phyloP scores from a whole-genome alignment of 2,113 vertebrate species.

The Misgurnus anguillicaudatus region DNA sequence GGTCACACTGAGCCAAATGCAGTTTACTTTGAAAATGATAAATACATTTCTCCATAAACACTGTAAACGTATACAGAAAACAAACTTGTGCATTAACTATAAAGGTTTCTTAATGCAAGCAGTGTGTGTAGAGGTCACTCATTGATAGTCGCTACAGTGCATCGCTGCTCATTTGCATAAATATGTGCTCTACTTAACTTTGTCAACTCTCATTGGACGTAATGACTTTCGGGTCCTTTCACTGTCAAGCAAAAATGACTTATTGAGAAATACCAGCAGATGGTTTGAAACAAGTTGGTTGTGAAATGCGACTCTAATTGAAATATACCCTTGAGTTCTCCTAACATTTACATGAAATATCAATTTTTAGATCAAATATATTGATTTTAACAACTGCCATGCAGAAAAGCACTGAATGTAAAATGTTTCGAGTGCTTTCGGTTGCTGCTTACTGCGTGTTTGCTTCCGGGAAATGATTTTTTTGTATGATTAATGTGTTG shows the following conservation, averaged over 20 bases:
- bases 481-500: constrained; percentile 7
- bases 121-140: background rate
- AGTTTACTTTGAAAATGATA: background rate
- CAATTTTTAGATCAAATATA: background rate
- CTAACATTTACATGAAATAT: background rate
- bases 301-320: background rate
- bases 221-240: too few relatives aligned
- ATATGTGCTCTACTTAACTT: background rate
- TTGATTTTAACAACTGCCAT: background rate
- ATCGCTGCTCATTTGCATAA: background rate
- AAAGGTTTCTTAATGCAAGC: too few relatives aligned
- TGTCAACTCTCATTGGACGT: background rate
- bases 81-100: too few relatives aligned
- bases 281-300: background rate
- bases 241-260: background rate
- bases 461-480: constrained; percentile 26
- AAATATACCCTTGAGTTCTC: background rate
- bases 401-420: background rate
- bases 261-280: background rate
- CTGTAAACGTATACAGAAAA: background rate
- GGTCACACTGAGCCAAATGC: background rate
- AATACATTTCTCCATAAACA: background rate
- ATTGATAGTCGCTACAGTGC: background rate
- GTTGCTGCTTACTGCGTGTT: background rate
- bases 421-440: background rate